A percentile compares a stretch with the other conserved stretches of the same genome.
Evolutionary conservation across 2,113 vertebrate genomes (phyloP).

Genomic region (Notothenia coriiceps): DNA sequence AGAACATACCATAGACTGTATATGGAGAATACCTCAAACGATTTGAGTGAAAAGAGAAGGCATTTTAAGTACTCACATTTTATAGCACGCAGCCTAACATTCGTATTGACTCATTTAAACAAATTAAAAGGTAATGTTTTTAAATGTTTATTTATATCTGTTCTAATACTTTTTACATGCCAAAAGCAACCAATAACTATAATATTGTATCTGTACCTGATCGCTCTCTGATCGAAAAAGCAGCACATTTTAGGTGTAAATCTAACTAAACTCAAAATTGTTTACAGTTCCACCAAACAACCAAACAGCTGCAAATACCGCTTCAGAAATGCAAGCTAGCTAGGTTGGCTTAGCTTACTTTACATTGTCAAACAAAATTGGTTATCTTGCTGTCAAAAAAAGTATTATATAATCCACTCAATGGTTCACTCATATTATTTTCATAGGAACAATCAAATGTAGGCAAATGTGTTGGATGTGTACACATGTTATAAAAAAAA

Average conservation of each 20-base stretch:
- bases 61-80: neutral
- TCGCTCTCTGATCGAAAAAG: neutral
- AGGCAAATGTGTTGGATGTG: too few relatives aligned
- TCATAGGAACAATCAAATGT: too few relatives aligned
- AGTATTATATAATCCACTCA: neutral
- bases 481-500: too few relatives aligned
- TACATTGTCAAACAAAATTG: neutral
- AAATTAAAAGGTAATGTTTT: too few relatives aligned
- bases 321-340: neutral
- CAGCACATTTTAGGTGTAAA: neutral
- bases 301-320: neutral
- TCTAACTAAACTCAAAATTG: too few relatives aligned
- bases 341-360: neutral
- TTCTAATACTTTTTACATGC: too few relatives aligned
- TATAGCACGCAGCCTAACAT: neutral
- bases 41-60: slow-evolving; percentile 18
- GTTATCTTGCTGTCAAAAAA: neutral
- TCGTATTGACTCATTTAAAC: neutral
- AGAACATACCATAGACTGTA: too few relatives aligned
- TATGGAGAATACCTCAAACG: slow-evolving; percentile 6
- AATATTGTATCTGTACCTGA: too few relatives aligned
- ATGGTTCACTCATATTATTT: neutral
- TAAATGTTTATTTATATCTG: too few relatives aligned
- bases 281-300: too few relatives aligned
- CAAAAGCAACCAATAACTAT: too few relatives aligned